Evolutionary conservation across 2,797 vertebrate genomes (phyloP).

Genomic region (Cossypha polioptera): DNA sequence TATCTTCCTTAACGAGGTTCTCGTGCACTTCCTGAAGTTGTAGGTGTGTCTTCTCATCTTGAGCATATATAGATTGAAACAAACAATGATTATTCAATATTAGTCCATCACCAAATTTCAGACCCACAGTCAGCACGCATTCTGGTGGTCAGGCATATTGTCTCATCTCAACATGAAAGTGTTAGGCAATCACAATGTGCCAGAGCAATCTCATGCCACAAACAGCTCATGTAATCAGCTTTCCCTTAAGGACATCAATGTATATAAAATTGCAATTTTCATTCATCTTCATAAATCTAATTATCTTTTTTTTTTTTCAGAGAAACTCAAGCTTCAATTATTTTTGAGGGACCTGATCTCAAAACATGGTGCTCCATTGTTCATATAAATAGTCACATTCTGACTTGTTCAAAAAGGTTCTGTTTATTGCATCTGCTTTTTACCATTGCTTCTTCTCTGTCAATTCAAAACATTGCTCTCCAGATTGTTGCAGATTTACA

Average conservation of each 20-base stretch:
- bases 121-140: background rate
- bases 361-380: background rate
- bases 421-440: background rate
- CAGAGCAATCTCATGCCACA: background rate
- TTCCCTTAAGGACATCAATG: background rate
- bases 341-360: background rate
- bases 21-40: background rate
- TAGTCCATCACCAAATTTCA: background rate
- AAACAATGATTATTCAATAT: background rate
- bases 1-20: background rate
- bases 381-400: background rate
- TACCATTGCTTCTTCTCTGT: background rate
- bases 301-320: background rate
- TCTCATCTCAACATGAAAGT: background rate
- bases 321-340: background rate
- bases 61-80: background rate
- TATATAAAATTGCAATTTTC: background rate
- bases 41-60: background rate
- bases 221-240: background rate
- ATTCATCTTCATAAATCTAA: background rate
- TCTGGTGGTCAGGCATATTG: background rate
- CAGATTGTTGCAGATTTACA: background rate
- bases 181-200: background rate
- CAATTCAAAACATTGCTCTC: background rate
- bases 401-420: background rate